Evolutionary conservation across 2,797 vertebrate genomes (phyloP), one percentile per base, ranked within the genome.

Genomic region (Rhinogobio ventralis): DNA sequence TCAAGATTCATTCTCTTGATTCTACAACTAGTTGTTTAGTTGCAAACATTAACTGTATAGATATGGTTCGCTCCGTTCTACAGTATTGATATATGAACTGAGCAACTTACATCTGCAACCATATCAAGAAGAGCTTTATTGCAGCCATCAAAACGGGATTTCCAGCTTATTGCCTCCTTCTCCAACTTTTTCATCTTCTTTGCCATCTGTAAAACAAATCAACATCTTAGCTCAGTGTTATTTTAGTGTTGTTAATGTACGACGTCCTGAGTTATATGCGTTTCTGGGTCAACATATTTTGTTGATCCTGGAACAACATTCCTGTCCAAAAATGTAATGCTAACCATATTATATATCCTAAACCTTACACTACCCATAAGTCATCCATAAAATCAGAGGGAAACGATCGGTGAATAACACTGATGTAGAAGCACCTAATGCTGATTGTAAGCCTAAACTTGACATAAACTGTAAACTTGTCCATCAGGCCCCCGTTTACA

Each of bases 181-280:
- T 99, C 98, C 91, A 99, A 82, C 91, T 99, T 99, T 90, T 95
- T 99, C 96, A 99, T 99, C 94, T 97, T 99, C 94, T 99, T 99
- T 23, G 96, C 95, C 95, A 99, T 99, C 98, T 99, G 82, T 1
- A 90, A 81, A 74, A 87, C 13, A 85, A 1, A 83, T n/a, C n/a
- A 75, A 74, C 53, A 73, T 25, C 60, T 42, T 36, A 57, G 23
- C 10, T 23, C 0, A 23, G 17, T 74, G 9, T 53, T 13, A 33
- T 53, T 36, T n/a, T 53, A 51, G 2, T 74, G 4, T 19, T n/a
- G 46, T 49, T 49, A 7, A 39, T 39, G 13, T 49, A 14, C 4
- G 23, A 57, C 4, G 9, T 11, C 0, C 3, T 57, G 55, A 23
- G 11, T 19, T 53, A 53, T 15, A 49, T 0, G 5, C 46, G 17